Base-by-base conservation (phyloP, 2,797 vertebrate species). In the Lutjanus argentimaculatus region DNA sequence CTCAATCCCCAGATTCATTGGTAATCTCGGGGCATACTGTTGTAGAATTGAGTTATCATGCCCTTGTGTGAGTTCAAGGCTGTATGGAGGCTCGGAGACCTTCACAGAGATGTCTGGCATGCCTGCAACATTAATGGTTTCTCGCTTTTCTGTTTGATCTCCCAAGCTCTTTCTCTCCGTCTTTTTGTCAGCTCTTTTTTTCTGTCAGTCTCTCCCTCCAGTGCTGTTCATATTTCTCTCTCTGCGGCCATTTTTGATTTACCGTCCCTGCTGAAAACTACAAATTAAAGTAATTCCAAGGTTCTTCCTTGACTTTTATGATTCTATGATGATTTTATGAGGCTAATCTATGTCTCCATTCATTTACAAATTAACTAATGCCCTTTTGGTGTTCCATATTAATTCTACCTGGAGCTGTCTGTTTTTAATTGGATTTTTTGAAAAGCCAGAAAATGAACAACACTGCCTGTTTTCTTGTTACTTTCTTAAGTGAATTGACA, bases 1-100 rank as follows among this genome's bases (percentile, higher is more conserved):
- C 74, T 56, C 48, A 77, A 25, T 84, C 62, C 49, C n/a, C 43
- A 59, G 82, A 83, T 87, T 90, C 57, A 61, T 80, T 83, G 75
- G 80, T 90, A 85, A 88, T 91, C 87, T 83, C 7, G 0, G 70
- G 49, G 75, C 79, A 61, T 67, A 61, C 25, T 11, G 21, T 48
- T 84, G 65, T 62, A 72, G 80, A 76, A 80, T 84, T 76, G 74
- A 90, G 73, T 85, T 87, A 87, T 92, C 61, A 67, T 83, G 59
- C 68, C 73, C 52, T 80, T 80, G 68, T 89, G 79, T 65, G 79
- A 84, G 68, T 86, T 80, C 67, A 88, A 79, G 67, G 59, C 83
- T 74, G 71, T 64, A 72, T 36, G 62, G 75, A 87, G 55, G 53
- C 61, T 75, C 63, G 36, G 45, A 75, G 65, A 59, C 22, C 45